Evolutionary conservation across 2,888 invertebrate species (phyloP).

Genomic region (Dynastes maya): DNA sequence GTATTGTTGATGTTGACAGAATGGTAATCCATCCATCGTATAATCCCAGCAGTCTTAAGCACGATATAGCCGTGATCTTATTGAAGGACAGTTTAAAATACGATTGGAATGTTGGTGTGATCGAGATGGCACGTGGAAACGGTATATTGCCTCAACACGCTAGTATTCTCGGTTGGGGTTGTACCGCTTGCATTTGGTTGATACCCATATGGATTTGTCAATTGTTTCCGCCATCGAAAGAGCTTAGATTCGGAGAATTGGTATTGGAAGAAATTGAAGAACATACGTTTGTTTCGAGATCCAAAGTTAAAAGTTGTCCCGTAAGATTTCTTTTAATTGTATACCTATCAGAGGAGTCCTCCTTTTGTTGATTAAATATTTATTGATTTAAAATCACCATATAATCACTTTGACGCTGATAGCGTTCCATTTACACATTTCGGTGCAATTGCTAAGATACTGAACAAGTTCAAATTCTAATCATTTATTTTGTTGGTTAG

Average conservation of each 20-base stretch:
- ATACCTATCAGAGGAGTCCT: neutral
- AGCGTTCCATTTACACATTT: too few species aligned
- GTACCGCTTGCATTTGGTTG: conserved; percentile 31
- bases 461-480: too few species aligned
- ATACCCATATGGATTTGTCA: conserved; percentile 30
- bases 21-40: neutral
- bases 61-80: conserved; percentile 34
- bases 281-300: conserved; percentile 10
- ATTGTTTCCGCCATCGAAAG: conserved; percentile 12
- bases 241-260: conserved; percentile 16
- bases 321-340: conserved; percentile 3
- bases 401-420: too few species aligned
- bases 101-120: neutral
- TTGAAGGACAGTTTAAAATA: neutral
- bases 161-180: conserved; percentile 30
- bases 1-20: neutral
- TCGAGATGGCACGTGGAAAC: conserved; percentile 11
- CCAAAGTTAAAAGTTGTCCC: conserved; percentile 23
- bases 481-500: too few species aligned
- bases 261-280: neutral
- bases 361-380: too few species aligned
- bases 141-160: conserved; percentile 14
- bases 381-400: too few species aligned
- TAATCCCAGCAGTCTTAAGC: neutral
- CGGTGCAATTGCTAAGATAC: too few species aligned